Evolutionary conservation across 92 coral and sea anemone genomes (phyloP), one percentile per base, ranked within the genome.

Genomic region (Montipora capitata): DNA sequence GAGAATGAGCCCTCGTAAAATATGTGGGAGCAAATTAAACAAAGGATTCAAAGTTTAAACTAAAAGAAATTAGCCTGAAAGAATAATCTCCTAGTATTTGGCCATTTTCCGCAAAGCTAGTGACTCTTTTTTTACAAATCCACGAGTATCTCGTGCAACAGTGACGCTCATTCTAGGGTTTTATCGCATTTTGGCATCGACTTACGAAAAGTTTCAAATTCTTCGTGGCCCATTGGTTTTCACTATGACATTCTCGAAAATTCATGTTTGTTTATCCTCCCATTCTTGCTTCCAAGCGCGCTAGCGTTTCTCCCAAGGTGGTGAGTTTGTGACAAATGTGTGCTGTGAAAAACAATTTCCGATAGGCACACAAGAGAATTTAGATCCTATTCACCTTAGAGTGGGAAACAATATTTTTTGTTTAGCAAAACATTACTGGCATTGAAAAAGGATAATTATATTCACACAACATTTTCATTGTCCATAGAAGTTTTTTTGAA

Each of bases 191-290:
- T 80, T 48, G 14, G 51, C 45, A 43, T 65, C 11, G 48, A 67
- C 15, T 68, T 74, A 6, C 13, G 7, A 2, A 14, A 35, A 38
- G 67, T 27, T 17, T 48, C 40, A 67, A 42, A 68, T 68, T 68
- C 66, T 81, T 52, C 11, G 68, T 62, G 68, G 76, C 68, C 68
- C 85, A 68, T 27, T 54, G 40, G 68, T 49, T 68, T 27, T 15
- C 41, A 40, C 3, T 15, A 7, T 51, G 45, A 18, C 40, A 17
- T 15, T 40, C 40, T 4, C 27, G 48, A 4, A n/a, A 9, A 48
- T 68, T 67, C 44, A 68, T 68, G 44, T 68, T 27, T 15, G 27
- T 35, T 48, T 80, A 51, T 10, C 13, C 16, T 7, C 6, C 10
- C 10, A 17, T 48, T 67, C 39, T 68, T 16, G 9, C 54, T n/a